phyloP scores from a whole-genome alignment of 2,113 vertebrate species.

The Nycticorax nycticorax region DNA sequence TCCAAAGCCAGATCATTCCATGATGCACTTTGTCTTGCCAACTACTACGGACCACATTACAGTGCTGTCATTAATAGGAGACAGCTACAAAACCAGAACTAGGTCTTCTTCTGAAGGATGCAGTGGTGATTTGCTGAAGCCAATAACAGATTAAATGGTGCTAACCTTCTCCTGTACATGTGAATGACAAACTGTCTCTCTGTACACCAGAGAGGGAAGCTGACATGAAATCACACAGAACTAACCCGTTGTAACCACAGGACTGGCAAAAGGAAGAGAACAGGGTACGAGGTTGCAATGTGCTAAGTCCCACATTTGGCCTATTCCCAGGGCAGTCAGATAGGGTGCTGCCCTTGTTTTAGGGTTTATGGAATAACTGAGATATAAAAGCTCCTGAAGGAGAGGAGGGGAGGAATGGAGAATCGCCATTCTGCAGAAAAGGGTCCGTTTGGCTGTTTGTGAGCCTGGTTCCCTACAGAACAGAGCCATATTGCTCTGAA shows the following conservation, averaged over 20 bases:
- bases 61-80: not conserved
- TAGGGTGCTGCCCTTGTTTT: not conserved
- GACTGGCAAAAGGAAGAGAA: not conserved
- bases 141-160: not conserved
- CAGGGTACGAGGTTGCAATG: fast-evolving
- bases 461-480: not conserved
- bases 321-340: not conserved
- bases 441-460: not conserved
- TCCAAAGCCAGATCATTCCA: not conserved
- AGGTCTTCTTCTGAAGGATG: not conserved
- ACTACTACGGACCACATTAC: not conserved
- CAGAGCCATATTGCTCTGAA: not conserved
- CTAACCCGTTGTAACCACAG: not conserved
- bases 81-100: not conserved
- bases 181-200: not conserved
- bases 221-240: not conserved
- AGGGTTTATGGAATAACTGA: not conserved
- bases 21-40: not conserved
- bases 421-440: not conserved
- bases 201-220: not conserved
- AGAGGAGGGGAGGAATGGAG: not conserved
- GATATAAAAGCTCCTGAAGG: not conserved
- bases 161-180: fast-evolving
- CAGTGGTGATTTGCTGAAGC: not conserved
- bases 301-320: not conserved